These are phyloP conservation scores for Drosophila meridionalis DNA, from an alignment of 2,888 invertebrate species.

Conservation along the genomic window DNA sequence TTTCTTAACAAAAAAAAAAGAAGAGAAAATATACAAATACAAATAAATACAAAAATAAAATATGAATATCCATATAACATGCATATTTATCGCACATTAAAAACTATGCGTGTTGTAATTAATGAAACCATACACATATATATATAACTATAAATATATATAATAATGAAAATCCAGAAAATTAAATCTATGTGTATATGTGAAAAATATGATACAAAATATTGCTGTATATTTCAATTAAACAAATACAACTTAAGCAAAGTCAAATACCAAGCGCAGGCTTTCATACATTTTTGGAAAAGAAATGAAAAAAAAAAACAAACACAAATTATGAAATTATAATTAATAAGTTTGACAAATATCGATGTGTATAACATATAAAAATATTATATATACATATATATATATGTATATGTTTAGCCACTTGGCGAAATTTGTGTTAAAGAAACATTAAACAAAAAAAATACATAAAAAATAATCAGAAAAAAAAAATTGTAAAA, in stretches of 20 bases:
- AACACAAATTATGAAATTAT: constrained; percentile 22
- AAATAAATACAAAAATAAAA: constrained; percentile 67
- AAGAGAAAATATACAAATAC: constrained; percentile 59
- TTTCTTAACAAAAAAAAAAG: constrained; percentile 24
- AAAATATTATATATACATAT: constrained; percentile 42
- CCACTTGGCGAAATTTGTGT: constrained; percentile 76
- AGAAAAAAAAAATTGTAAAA: constrained; percentile 69
- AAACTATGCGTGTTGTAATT: constrained; percentile 22
- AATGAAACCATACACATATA: constrained; percentile 16
- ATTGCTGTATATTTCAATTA: constrained; percentile 55
- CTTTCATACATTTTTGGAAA: constrained; percentile 82
- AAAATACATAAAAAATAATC: constrained; percentile 40
- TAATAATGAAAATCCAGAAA: constrained; percentile 13
- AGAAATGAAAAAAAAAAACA: constrained; percentile 9
- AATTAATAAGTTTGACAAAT: constrained; percentile 56
- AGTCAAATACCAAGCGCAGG: constrained; percentile 60
- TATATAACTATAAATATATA: neutral
- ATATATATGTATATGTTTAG: constrained; percentile 47
- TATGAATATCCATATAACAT: constrained; percentile 5
- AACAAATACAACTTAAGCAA: constrained; percentile 32
- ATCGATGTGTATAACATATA: constrained; percentile 66
- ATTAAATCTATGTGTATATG: constrained; percentile 33
- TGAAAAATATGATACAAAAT: constrained; percentile 32
- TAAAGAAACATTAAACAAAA: constrained; percentile 26
- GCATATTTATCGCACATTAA: constrained; percentile 7